Conservation (phyloP, 2,113 vertebrate genomes). For the Hyperoodon ampullatus region DNA sequence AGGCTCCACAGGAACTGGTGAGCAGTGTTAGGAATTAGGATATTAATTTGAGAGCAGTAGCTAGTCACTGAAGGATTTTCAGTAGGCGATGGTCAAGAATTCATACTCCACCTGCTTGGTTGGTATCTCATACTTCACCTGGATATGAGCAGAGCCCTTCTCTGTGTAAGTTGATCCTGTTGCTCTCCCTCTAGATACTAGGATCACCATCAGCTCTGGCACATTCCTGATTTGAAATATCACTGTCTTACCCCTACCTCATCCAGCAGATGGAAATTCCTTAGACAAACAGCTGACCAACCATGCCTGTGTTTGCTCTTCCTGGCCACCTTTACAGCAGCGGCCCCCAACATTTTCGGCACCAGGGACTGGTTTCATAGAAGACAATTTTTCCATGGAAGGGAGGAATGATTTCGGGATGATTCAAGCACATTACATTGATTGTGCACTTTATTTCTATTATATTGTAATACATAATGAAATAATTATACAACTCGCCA, state of each 20-base stretch:
- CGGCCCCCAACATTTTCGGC: no score
- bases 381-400: no score
- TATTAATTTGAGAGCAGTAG: not conserved
- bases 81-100: not conserved
- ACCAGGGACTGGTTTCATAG: no score
- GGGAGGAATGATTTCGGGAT: no score
- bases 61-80: not conserved
- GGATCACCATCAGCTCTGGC: not conserved
- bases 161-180: not conserved
- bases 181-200: not conserved
- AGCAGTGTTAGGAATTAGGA: no score
- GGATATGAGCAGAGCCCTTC: not conserved
- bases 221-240: not conserved
- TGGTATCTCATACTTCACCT: not conserved
- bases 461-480: no score
- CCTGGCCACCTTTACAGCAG: not conserved
- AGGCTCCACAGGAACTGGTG: not conserved
- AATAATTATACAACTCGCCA: no score
- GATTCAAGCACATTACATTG: no score
- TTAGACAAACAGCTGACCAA: not conserved
- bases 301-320: rapidly evolving
- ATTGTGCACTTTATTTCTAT: no score
- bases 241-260: no score
- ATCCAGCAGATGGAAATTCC: not conserved
- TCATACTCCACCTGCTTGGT: not conserved